These are phyloP conservation scores for Neopelma chrysocephalum DNA, from an alignment of 2,797 vertebrate genomes.

Conservation along the genomic window DNA sequence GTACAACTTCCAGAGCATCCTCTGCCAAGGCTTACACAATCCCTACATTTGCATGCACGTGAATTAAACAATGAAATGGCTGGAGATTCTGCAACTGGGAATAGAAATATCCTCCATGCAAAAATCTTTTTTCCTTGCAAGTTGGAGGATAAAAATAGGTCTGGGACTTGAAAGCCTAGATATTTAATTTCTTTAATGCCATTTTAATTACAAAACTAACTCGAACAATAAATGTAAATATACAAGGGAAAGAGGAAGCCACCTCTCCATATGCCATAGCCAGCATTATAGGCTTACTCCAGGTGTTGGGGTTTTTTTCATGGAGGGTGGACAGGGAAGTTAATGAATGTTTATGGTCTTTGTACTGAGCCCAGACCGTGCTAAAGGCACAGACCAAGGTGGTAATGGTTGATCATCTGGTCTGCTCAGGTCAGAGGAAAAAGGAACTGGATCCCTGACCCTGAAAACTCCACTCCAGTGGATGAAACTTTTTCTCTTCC, in stretches of 20 bases:
- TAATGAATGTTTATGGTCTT: background rate
- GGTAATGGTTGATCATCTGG: background rate
- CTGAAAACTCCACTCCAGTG: background rate
- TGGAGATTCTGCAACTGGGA: background rate
- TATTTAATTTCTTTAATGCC: background rate
- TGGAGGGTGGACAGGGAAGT: background rate
- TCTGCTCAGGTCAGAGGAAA: background rate
- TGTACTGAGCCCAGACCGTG: background rate
- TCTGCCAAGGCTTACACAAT: slow-evolving; percentile 17
- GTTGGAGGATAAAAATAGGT: background rate
- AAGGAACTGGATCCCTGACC: background rate
- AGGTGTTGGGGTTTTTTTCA: background rate
- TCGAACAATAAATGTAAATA: background rate
- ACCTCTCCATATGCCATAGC: fast-evolving
- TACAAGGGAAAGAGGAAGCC: background rate
- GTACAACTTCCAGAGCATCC: background rate
- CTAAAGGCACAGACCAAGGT: background rate
- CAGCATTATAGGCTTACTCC: background rate
- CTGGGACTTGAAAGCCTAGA: background rate
- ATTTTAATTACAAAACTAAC: slow-evolving; percentile 10
- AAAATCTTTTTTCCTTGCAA: background rate
- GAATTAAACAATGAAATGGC: slow-evolving; percentile 23
- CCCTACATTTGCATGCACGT: background rate
- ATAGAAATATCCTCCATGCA: background rate
- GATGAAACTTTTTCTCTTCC: background rate